These are phyloP conservation scores for Phymorhynchus buccinoides DNA, from an alignment of 1,140 invertebrate species.

Conservation along the genomic window DNA sequence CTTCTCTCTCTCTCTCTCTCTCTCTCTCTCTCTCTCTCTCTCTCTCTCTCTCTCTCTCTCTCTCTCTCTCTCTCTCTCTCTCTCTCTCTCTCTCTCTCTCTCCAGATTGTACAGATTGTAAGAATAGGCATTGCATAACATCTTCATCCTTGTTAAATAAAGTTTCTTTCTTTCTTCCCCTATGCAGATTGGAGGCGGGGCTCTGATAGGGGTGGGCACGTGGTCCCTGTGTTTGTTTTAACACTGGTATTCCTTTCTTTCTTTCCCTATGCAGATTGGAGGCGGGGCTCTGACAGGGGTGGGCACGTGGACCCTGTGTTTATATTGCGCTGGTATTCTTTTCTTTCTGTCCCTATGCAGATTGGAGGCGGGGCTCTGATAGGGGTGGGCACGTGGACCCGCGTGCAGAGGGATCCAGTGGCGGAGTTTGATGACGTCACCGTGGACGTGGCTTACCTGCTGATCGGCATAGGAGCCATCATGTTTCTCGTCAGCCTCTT, in stretches of 20 bases:
- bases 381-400: conserved; percentile 44
- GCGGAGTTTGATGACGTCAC: conserved; percentile 72
- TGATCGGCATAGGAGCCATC: conserved; percentile 87
- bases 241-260: no score
- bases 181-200: conserved; percentile 16
- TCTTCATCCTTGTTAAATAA: no score
- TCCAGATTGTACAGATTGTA: no score
- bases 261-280: background rate
- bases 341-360: no score
- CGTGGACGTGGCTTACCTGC: conserved; percentile 89
- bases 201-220: conserved; percentile 42
- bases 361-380: conserved; percentile 38
- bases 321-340: no score
- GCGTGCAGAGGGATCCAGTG: conserved; percentile 24
- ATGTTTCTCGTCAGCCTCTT: conserved; percentile 93
- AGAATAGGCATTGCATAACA: no score
- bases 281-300: conserved; percentile 43
- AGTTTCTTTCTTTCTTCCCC: background rate
- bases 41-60: background rate
- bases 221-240: no score
- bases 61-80: background rate
- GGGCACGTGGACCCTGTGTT: conserved; percentile 44
- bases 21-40: background rate
- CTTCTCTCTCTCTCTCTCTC: background rate
- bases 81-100: background rate